Percentiles rank a stretch among this genome's conserved stretches.
Conservation (phyloP, 2,113 vertebrate genomes). For the Anser cygnoides region DNA sequence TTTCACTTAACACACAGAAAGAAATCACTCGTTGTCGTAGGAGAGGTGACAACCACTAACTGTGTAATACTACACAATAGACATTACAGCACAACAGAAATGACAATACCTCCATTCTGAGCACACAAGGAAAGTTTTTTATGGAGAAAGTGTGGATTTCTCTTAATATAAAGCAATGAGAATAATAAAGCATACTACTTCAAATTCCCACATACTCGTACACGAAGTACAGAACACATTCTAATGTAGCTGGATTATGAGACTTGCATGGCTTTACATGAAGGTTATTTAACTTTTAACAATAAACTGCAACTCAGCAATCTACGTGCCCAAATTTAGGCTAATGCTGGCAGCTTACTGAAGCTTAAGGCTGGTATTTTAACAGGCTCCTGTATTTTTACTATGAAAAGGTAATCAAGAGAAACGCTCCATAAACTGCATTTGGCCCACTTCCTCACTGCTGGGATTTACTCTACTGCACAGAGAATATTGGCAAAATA, state of each 20-base stretch:
- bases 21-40: neutral
- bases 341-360: neutral
- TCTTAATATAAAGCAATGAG: neutral
- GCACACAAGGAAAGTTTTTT: neutral
- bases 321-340: neutral
- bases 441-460: neutral
- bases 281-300: constrained; percentile 6
- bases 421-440: neutral
- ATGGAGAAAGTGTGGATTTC: neutral
- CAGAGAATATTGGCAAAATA: neutral
- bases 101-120: neutral
- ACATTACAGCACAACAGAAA: neutral
- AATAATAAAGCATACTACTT: neutral
- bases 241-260: neutral
- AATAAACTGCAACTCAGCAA: neutral
- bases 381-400: neutral
- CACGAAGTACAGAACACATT: neutral
- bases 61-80: neutral
- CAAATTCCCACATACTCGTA: neutral
- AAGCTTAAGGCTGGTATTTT: neutral
- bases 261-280: neutral
- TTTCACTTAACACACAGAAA: neutral
- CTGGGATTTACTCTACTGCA: neutral
- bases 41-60: neutral
- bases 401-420: neutral